Base-by-base conservation (phyloP, 2,888 invertebrate species). In the Apotomis betuletana region DNA sequence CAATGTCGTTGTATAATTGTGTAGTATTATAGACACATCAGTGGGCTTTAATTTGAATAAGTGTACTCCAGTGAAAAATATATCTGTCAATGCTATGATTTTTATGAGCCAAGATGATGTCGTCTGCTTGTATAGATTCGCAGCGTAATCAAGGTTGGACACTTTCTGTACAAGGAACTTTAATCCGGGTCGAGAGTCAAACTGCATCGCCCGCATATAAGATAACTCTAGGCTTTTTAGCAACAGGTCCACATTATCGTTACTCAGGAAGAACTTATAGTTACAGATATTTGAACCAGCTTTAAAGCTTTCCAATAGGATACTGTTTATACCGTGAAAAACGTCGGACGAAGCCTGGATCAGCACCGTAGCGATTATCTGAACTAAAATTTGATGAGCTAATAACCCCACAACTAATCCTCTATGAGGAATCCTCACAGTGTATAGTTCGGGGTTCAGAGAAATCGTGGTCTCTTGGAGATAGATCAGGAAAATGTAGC, bases 91-190 rank as follows among this genome's bases (percentile, higher is more conserved):
- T 0, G 97, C 96, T 74, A 98, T 97, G 67, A 97, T 96, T 88
- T 97, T 97, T 27, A 98, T 96, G 55, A 98, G 96, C 96, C 98
- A 98, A 0, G 98, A 97, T 0, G 98, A 97, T 49, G 98, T 97
- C 9, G 98, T 97, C 90, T 98, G 98, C 74, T 97, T 97, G 85
- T 98, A 98, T n/a, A 98, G 92, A 88, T 98, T 98, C 1, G 98
- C 97, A 4, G 97, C 97, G 79, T 96, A 95, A 74, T 96, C 96
- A 75, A 97, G 94, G 83, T 96, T 97, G 0, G 97, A 97, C 0
- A 98, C 98, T 92, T 98, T 98, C 88, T 99, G 98, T 75, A 98
- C 96, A 3, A 99, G 94, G 86, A 99, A 98, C 87, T 99, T 99
- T 27, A 99, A 92, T 0, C 98, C 98, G 0, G 98, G 98, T 49